Evolutionary conservation across 2,113 vertebrate genomes (phyloP), one percentile per base, ranked within the genome.

Genomic region (Fulica atra): DNA sequence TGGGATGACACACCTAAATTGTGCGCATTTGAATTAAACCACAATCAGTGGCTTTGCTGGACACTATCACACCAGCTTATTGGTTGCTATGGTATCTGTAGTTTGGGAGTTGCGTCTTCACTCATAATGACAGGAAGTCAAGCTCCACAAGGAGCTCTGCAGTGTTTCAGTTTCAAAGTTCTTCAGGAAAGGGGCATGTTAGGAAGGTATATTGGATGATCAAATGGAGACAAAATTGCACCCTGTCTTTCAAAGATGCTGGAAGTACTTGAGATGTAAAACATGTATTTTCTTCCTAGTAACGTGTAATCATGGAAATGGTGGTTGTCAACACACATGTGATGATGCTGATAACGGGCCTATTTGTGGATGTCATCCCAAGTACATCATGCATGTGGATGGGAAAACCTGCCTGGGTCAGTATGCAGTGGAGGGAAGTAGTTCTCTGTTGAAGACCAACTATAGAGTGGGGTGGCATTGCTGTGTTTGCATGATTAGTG

Each of bases 231-330:
- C 17, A 54, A 13, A 31, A 15, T 16, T 44, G 42, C 51, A 12
- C 20, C 0, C 33, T 16, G 35, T 42, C 51, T 84, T 91, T n/a
- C 57, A 17, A 15, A 80, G 70, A 16, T 16, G 44, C 56, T 95
- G 88, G 57, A 81, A 90, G 78, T 91, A 35, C 91, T 86, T 91
- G 88, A 84, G 68, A 46, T 56, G 35, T 88, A 79, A 81, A 79
- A 81, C 18, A 3, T 50, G 6, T 77, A 11, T 84, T 97, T 97
- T 95, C 70, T 88, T 89, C 93, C 73, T 68, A 99, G 99, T 99
- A 92, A 99, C 99, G 2, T 99, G 99, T 96, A 99, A 98, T 98
- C 99, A 99, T 66, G 99, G 99, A 51, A 99, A 99, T 2, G 99
- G 99, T 66, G 99, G 99, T 86, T 99, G 99, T 96, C 99, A 99